A percentile compares a stretch with the other conserved stretches of the same genome.
Evolutionary conservation across 1,140 invertebrate genomes (phyloP).

Genomic region (Acromyrmex charruanus): DNA sequence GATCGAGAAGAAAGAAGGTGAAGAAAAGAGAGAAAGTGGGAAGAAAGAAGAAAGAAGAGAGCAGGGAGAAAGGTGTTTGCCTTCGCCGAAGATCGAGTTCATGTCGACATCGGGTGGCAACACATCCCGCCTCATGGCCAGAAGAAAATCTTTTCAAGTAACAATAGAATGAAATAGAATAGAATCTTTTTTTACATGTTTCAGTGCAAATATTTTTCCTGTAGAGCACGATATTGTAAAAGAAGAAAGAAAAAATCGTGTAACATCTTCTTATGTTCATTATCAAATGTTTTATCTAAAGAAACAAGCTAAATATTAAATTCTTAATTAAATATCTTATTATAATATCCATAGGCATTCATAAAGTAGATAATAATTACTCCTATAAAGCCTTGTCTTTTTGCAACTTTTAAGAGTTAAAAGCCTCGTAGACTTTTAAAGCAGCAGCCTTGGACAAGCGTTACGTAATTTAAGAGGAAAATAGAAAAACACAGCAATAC

Average conservation of each 20-base stretch:
- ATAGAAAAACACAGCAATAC: not conserved
- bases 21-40: not conserved
- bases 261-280: not conserved
- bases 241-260: not conserved
- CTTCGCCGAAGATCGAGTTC: slow-evolving; percentile 12
- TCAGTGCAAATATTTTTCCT: not conserved
- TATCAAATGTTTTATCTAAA: not conserved
- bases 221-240: not conserved
- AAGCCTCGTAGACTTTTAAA: slow-evolving; percentile 1
- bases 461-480: slow-evolving; percentile 26
- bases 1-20: slow-evolving; percentile 11
- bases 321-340: not conserved
- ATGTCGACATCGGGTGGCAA: not conserved
- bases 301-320: not conserved
- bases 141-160: slow-evolving; percentile 29
- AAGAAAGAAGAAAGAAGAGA: slow-evolving; percentile 21
- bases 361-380: slow-evolving; percentile 1
- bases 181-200: not conserved
- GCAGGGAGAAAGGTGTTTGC: slow-evolving; percentile 44
- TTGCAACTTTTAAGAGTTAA: slow-evolving; percentile 23
- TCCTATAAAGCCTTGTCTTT: not conserved
- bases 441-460: not conserved
- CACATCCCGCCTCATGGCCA: not conserved
- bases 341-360: not conserved
- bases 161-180: not conserved